These are phyloP conservation scores for Dicentrarchus labrax DNA, from an alignment of 2,113 vertebrate genomes.

Conservation along the genomic window DNA sequence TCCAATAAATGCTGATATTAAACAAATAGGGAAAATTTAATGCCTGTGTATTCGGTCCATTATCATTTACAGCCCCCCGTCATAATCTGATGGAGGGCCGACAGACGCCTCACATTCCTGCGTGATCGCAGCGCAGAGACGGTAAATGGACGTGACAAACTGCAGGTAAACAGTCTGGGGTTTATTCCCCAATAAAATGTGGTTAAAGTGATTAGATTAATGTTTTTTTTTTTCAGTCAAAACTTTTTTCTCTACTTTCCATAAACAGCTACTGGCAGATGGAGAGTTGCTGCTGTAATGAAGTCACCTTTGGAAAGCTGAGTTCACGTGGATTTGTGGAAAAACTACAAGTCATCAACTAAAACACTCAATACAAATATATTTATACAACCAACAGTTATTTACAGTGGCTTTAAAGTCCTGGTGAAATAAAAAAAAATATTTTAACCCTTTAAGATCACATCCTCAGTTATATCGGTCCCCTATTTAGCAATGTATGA, in stretches of 20 bases:
- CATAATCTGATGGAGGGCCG: slow-evolving; percentile 18
- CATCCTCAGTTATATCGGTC: no score
- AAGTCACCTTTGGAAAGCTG: slow-evolving; percentile 22
- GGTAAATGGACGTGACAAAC: slow-evolving; percentile 13
- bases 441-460: no score
- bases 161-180: slow-evolving; percentile 23
- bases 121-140: not conserved
- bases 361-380: not conserved
- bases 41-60: slow-evolving; percentile 8
- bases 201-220: slow-evolving; percentile 18
- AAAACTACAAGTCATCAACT: no score
- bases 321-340: not conserved
- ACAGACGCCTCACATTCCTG: slow-evolving; percentile 35
- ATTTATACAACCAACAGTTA: not conserved
- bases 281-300: not conserved
- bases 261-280: slow-evolving; percentile 24
- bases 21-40: slow-evolving; percentile 26
- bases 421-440: no score
- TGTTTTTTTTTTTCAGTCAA: slow-evolving; percentile 3
- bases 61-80: slow-evolving; percentile 31
- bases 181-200: slow-evolving; percentile 36
- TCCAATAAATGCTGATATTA: slow-evolving; percentile 31
- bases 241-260: slow-evolving; percentile 12
- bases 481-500: no score
- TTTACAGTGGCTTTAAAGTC: not conserved